phyloP scores from a whole-genome alignment of 1,140 invertebrate genomes.

The Harpegnathos saltator region DNA sequence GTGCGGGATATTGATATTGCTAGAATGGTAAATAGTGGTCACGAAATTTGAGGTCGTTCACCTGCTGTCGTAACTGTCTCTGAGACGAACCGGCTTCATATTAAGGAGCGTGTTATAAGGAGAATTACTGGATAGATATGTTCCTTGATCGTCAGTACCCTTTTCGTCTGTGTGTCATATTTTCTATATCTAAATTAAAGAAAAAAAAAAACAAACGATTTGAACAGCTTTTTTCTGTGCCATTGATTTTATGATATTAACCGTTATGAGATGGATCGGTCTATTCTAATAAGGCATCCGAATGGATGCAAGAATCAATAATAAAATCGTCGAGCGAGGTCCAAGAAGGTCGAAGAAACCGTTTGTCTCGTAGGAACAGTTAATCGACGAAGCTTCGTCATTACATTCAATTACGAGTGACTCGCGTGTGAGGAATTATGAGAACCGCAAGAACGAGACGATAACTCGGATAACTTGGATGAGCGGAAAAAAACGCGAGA shows the following conservation, averaged over 20 bases:
- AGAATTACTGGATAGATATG: not conserved
- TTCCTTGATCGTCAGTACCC: too few relatives aligned
- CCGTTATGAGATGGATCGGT: not conserved
- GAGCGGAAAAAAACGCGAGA: not conserved
- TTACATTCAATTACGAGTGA: too few relatives aligned
- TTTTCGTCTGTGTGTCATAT: not conserved
- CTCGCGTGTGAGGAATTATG: too few relatives aligned
- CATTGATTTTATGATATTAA: slow-evolving; percentile 6
- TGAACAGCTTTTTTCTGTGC: not conserved
- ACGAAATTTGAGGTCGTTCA: not conserved
- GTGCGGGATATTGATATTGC: not conserved
- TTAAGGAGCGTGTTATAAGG: not conserved
- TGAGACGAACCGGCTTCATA: not conserved
- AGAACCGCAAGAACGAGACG: too few relatives aligned
- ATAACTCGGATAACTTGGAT: too few relatives aligned
- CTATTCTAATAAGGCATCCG: not conserved
- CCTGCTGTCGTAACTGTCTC: not conserved
- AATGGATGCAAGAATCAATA: not conserved
- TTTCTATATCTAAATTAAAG: slow-evolving; percentile 10
- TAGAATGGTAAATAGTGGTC: not conserved
- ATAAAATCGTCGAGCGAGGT: too few relatives aligned
- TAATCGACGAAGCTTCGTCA: too few relatives aligned
- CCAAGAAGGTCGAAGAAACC: too few relatives aligned
- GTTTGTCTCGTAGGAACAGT: too few relatives aligned
- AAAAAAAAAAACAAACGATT: too few relatives aligned